Evolutionary conservation across 2,888 invertebrate species (phyloP), one percentile per base, ranked within the genome.

Genomic region (Euplexia lucipara): DNA sequence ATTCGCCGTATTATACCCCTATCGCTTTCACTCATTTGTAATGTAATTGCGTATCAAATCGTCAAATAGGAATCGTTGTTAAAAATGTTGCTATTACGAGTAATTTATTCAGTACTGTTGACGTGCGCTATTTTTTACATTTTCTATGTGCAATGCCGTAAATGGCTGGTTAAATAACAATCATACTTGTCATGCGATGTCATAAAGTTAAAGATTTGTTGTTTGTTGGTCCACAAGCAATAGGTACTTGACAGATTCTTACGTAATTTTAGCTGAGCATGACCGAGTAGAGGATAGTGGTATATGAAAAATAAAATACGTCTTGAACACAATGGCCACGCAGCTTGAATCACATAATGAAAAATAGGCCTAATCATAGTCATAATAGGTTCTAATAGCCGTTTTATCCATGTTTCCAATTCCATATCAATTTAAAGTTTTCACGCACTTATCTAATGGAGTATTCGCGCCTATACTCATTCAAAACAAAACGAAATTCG

Each of bases 21-120:
- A 79, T 79, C 26, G 70, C 79, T 79, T 79, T 79, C 79, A 66
- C 75, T 48, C 14, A 35, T 59, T 65, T 53, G 59, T 60, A 52
- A 37, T 30, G 44, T 61, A 67, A 70, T 79, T 63, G 69, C 62
- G 52, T 44, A 53, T 70, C 57, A 53, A 74, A 76, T 66, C 47
- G 77, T 22, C 8, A 61, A 74, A 69, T 71, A 47, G 67, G 49
- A 57, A 54, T 35, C 9, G 61, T 65, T 53, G 41, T 63, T 61
- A 59, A 58, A 69, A 59, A 56, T 51, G 39, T 63, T 20, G 22
- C 32, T 30, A 22, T 56, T 49, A 44, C 20, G 14, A 60, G 47
- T 60, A 75, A 60, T 63, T 75, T 74, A 69, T 69, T 57, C 41
- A 56, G 45, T 57, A 16, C 53, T 22, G 53, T 34, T 60, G 20